These are phyloP conservation scores for Pocillopora damicornis DNA, from an alignment of 64 coral and sea anemone genomes.

Conservation along the genomic window DNA sequence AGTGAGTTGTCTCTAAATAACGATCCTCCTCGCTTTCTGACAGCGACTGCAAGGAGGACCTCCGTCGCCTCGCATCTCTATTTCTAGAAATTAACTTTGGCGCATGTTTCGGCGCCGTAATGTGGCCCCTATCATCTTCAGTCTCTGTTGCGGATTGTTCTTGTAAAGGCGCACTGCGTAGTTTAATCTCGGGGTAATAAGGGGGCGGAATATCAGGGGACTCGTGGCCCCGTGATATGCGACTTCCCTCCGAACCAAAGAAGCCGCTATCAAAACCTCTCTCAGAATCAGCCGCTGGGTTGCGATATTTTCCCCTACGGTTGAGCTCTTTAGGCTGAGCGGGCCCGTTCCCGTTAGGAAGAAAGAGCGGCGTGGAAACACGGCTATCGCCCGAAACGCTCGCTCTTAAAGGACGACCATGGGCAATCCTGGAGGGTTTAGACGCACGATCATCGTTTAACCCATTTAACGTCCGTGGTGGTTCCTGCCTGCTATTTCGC, in stretches of 20 bases:
- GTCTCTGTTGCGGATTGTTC: conserved; percentile 75
- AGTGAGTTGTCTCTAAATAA: conserved; percentile 55
- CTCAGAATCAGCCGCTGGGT: conserved; percentile 73
- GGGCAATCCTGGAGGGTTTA: background rate
- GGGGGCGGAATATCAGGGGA: conserved; percentile 54
- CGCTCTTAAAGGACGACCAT: conserved; percentile 28
- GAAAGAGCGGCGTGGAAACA: conserved; percentile 77
- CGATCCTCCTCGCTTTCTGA: conserved; percentile 89
- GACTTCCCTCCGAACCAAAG: conserved; percentile 89
- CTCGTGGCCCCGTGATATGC: conserved; percentile 66
- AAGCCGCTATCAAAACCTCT: conserved; percentile 90
- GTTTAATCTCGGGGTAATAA: conserved; percentile 37
- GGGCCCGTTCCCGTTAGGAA: conserved; percentile 50
- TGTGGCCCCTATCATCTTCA: conserved; percentile 54
- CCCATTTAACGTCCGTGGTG: background rate
- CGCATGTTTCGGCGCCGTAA: conserved; percentile 25
- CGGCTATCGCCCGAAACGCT: conserved; percentile 74
- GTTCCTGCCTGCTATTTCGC: background rate
- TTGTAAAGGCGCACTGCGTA: conserved; percentile 30
- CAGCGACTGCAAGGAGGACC: conserved; percentile 66
- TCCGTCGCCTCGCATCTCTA: conserved; percentile 51
- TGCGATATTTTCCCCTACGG: conserved; percentile 49
- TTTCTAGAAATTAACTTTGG: conserved; percentile 44
- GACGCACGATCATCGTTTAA: background rate
- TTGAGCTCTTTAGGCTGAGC: conserved; percentile 55